Conservation (phyloP, 2,797 vertebrate genomes). For the Thalassophryne amazonica region DNA sequence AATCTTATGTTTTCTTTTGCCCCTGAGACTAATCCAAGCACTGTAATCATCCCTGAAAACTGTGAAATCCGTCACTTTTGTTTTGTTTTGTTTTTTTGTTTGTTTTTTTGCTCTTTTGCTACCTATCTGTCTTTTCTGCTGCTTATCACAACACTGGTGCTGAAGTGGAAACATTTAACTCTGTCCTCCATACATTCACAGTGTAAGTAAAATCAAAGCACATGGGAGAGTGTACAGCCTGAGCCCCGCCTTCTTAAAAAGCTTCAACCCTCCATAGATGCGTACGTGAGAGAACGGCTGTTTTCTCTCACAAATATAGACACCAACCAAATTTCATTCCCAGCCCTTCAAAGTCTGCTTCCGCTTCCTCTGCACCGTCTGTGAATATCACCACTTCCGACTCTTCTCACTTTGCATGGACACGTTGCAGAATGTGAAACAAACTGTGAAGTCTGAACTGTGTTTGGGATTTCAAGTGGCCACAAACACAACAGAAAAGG, state of each 20-base stretch:
- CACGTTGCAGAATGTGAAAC: constrained; percentile 37
- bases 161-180: constrained; percentile 59
- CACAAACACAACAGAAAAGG: constrained; percentile 12
- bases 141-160: constrained; percentile 35
- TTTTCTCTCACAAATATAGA: constrained; percentile 5
- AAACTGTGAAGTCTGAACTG: constrained; percentile 47
- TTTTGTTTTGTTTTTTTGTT: background rate
- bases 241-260: constrained; percentile 42
- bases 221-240: constrained; percentile 50
- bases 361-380: constrained; percentile 25
- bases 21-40: constrained; percentile 57
- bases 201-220: constrained; percentile 47
- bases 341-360: constrained; percentile 17
- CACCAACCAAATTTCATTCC: no score
- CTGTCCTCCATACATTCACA: constrained; percentile 68
- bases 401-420: constrained; percentile 58
- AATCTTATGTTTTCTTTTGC: constrained; percentile 33
- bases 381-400: constrained; percentile 37
- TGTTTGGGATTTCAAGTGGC: constrained; percentile 6
- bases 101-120: constrained; percentile 17
- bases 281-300: constrained; percentile 27
- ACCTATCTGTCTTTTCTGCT: constrained; percentile 39
- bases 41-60: constrained; percentile 61
- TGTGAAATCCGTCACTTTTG: constrained; percentile 53
- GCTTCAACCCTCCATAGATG: constrained; percentile 43